These are phyloP conservation scores for Vireo griseus DNA, from an alignment of 2,797 vertebrate species.

Conservation along the genomic window DNA sequence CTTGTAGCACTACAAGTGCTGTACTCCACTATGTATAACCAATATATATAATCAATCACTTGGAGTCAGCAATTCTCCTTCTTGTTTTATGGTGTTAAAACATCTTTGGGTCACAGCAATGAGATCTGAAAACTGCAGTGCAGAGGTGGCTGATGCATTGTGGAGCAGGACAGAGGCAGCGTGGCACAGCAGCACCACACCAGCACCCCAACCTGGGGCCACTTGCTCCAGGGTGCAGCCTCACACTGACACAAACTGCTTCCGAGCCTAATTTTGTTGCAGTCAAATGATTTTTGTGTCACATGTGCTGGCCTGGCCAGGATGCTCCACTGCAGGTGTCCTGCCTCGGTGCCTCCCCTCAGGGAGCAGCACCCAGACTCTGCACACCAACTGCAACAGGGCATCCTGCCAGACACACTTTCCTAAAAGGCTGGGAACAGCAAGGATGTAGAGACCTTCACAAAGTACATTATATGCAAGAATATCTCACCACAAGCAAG, in stretches of 20 bases:
- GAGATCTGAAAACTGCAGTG: rapidly evolving
- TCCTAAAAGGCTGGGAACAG: neutral
- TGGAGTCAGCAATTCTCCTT: neutral
- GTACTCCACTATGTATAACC: rapidly evolving
- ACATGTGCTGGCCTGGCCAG: neutral
- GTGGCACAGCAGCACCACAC: neutral
- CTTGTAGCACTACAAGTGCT: neutral
- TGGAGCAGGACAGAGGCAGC: neutral
- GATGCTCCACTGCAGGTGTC: neutral
- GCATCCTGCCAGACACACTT: rapidly evolving
- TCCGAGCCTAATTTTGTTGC: neutral
- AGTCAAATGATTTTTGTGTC: neutral
- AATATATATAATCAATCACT: rapidly evolving
- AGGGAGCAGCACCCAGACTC: neutral
- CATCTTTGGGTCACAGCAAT: rapidly evolving
- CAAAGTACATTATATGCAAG: rapidly evolving
- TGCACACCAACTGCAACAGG: rapidly evolving
- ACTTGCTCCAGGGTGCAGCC: neutral
- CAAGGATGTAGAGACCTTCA: neutral
- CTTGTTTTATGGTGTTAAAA: neutral
- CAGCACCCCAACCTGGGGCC: neutral
- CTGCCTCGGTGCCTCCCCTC: neutral
- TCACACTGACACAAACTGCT: neutral
- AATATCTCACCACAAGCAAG: neutral
- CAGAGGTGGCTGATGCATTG: neutral